Evolutionary conservation across 1,140 invertebrate species (phyloP), one percentile per base, ranked within the genome.

Genomic region (Coenobita brevimanus): DNA sequence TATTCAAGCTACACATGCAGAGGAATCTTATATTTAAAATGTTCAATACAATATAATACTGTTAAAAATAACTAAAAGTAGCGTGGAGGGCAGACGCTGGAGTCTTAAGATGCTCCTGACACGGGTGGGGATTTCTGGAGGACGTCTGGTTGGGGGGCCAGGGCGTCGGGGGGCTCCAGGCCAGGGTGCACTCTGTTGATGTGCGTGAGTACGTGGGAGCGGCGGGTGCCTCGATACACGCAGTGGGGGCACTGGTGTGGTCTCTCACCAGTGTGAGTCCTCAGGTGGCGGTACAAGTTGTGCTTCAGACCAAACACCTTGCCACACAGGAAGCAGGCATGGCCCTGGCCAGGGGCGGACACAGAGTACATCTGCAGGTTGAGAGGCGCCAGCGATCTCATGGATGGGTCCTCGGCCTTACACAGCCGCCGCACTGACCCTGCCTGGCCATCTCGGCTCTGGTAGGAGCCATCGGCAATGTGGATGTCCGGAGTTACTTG

Each of bases 341-440:
- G 50, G 50, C 75, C 84, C 33, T 73, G 76, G 3, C 84, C 76
- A 10, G 75, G 75, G 8, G 73, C 60, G 24, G 75, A 79, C 30
- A 87, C 84, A 1, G 84, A 71, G 75, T 87, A 87, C 84, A 87
- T 87, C 73, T 87, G 84, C 46, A 87, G 43, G 76, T 87, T 87
- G 30, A 87, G 84, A 13, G 84, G 84, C 24, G 84, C 84, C 41
- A 87, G 75, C 6, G 84, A 87, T 41, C 76, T 38, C 84, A 87
- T 87, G 33, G 75, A 57, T 38, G 84, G 84, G 54, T 87, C 84
- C 46, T 87, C 84, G 50, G 84, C 43, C 64, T 87, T 87, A 43
- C 75, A 80, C 30, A 71, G 10, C 41, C 62, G 78, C 43, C 46
- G 54, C 33, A 54, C 15, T 4, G 62, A 33, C 54, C 8, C 43